Evolutionary conservation across 2,113 vertebrate genomes (phyloP), one percentile per base, ranked within the genome.

Genomic region (Tetrao urogallus): DNA sequence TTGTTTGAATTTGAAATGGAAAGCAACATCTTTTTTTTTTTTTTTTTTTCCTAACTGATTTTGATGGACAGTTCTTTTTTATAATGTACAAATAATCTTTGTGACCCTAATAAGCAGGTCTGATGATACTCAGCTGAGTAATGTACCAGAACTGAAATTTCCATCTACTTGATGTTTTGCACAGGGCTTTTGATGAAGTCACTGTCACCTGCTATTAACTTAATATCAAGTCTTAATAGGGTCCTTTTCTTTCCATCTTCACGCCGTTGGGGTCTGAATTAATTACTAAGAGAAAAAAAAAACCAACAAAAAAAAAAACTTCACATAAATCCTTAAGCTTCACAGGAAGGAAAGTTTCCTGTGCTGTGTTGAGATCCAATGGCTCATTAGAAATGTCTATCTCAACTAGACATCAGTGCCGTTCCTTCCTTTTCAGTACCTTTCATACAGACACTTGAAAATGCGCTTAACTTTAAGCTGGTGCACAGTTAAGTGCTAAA

Each of bases 71-170:
- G 94, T 87, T 94, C 90, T 50, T 94, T 97, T 96, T 97, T 97
- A 93, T 91, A 97, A 98, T 96, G 89, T 97, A 98, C 97, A 98
- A 98, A 98, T 98, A 98, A 98, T 98, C 97, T 97, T 97, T 97
- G 97, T 98, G 97, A 98, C 97, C 97, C 98, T 98, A 96, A 97
- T 97, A 98, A 98, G 97, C 94, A 97, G 97, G 97, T 98, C 97
- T 97, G 97, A 97, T 96, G 97, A 97, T 98, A 96, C 94, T 98
- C 97, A 97, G 97, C 97, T 97, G 97, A 98, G 97, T 97, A 98
- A 98, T 98, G 98, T 98, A 98, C 96, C 97, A 98, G 97, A 98
- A 98, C 97, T 97, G 97, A 98, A 98, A 98, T 98, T 98, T 97
- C 98, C 97, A 97, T 98, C 97, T 97, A 96, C 97, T 97, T 97